Evolutionary conservation across 2,888 invertebrate genomes (phyloP).

Genomic region (Saturnia pavonia): DNA sequence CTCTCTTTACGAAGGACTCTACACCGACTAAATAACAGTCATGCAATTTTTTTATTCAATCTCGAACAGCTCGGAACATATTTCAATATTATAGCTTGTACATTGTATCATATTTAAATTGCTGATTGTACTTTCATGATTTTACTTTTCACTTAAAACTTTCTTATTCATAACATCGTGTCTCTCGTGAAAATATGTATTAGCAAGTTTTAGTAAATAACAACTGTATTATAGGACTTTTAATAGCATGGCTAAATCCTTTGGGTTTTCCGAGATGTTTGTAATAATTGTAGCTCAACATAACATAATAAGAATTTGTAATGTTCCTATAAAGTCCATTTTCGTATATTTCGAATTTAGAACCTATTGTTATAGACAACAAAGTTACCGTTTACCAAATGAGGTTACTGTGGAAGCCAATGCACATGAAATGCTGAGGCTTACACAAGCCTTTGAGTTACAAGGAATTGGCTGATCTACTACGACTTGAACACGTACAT

Average conservation of each 20-base stretch:
- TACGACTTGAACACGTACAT: slow-evolving; percentile 23
- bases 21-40: slow-evolving; percentile 66
- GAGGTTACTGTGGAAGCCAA: neutral
- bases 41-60: neutral
- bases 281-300: neutral
- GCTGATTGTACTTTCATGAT: slow-evolving; percentile 31
- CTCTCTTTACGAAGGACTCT: slow-evolving; percentile 90
- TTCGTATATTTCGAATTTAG: neutral
- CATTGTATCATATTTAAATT: slow-evolving; percentile 12
- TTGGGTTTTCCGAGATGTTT: neutral
- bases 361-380: slow-evolving; percentile 21
- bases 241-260: neutral
- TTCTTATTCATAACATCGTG: slow-evolving; percentile 21
- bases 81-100: neutral
- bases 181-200: neutral
- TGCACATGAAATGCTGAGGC: neutral
- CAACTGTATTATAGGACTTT: neutral
- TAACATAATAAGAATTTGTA: neutral
- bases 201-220: neutral
- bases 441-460: slow-evolving; percentile 34
- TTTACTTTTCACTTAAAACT: slow-evolving; percentile 29
- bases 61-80: neutral
- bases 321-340: neutral
- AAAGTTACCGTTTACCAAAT: slow-evolving; percentile 42
- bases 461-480: slow-evolving; percentile 22